A percentile compares a stretch with the other conserved stretches of the same genome.
Conservation (phyloP, 2,888 invertebrate species). For the Spialia ferax region DNA sequence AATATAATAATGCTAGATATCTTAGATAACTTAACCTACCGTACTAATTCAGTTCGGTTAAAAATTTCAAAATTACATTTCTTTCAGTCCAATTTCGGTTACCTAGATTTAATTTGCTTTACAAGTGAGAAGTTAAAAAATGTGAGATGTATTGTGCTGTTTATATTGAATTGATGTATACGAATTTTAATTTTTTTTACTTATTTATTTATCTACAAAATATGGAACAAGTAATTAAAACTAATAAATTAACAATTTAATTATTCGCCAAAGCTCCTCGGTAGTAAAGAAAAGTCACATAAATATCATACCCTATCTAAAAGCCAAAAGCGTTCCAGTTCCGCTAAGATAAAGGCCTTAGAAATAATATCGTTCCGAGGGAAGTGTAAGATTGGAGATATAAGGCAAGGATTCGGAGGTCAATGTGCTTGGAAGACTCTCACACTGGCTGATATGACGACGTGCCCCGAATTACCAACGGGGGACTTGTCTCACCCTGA, state of each 20-base stretch:
- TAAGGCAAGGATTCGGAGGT: constrained; percentile 15
- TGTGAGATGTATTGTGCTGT: no score
- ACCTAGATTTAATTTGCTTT: no score
- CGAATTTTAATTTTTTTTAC: no score
- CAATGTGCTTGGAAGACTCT: constrained; percentile 15
- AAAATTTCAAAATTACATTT: no score
- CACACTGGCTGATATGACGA: constrained; percentile 19
- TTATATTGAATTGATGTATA: no score
- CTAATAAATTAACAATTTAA: not conserved
- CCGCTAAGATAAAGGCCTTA: constrained; percentile 20
- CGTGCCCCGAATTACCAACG: constrained; percentile 13
- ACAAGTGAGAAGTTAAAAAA: no score
- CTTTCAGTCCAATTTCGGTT: no score
- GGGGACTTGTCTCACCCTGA: not conserved
- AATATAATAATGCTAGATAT: no score
- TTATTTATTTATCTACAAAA: no score
- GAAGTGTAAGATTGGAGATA: constrained; percentile 23
- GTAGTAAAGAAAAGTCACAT: not conserved
- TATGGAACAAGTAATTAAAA: not conserved
- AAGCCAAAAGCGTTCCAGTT: constrained; percentile 6
- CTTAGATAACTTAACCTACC: no score
- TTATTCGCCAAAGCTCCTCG: not conserved
- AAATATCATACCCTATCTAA: constrained; percentile 6
- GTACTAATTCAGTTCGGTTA: no score
- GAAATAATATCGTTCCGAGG: constrained; percentile 12